Percentiles rank a stretch among this genome's conserved stretches.
These are phyloP conservation scores for Lycocerus yunnanus DNA, from an alignment of 2,888 invertebrate genomes.

Conservation along the genomic window DNA sequence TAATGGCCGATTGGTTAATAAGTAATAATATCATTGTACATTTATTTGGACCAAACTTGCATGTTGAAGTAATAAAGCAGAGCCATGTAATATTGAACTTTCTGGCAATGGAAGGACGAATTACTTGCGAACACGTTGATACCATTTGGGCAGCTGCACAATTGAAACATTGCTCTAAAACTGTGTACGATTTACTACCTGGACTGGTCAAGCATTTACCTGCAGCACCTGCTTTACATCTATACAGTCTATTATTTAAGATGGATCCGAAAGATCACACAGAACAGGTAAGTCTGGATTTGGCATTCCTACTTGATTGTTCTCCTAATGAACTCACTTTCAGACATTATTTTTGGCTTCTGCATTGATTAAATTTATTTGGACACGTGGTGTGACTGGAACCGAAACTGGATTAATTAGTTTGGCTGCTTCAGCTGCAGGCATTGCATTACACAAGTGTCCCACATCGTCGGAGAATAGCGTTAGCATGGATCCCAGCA, in stretches of 20 bases:
- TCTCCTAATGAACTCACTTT: constrained; percentile 20
- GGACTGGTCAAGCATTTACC: constrained; percentile 90
- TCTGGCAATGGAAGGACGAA: constrained; percentile 87
- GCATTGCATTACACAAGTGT: constrained; percentile 59
- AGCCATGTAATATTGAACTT: constrained; percentile 92
- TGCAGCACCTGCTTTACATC: constrained; percentile 84
- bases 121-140: constrained; percentile 89
- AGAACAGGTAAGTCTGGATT: constrained; percentile 70
- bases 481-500: constrained; percentile 76
- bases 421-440: constrained; percentile 54
- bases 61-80: constrained; percentile 95
- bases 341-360: constrained; percentile 89
- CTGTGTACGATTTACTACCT: constrained; percentile 88
- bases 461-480: constrained; percentile 78
- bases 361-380: constrained; percentile 87
- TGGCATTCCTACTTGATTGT: not conserved
- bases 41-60: constrained; percentile 95
- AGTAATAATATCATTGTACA: constrained; percentile 90
- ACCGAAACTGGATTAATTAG: constrained; percentile 53
- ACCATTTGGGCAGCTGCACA: constrained; percentile 95
- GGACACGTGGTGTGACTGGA: constrained; percentile 72
- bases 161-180: constrained; percentile 91
- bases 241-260: constrained; percentile 84
- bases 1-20: constrained; percentile 86
- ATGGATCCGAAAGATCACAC: constrained; percentile 91